Conservation (phyloP, 2,888 invertebrate genomes). For the Hydrotaea diabolus region DNA sequence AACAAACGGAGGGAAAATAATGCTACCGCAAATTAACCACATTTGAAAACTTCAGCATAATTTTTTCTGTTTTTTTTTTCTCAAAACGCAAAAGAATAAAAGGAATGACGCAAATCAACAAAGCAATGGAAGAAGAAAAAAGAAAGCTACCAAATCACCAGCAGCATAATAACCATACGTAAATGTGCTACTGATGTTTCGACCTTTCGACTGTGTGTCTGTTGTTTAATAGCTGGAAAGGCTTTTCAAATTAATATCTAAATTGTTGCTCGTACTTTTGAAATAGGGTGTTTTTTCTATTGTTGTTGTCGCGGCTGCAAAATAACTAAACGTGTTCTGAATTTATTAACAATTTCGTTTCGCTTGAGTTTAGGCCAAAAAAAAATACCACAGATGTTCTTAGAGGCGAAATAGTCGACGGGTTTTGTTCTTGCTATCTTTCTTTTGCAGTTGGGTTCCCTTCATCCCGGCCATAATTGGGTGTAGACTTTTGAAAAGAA, state of each 20-base stretch:
- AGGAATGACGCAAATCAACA: conserved; percentile 14
- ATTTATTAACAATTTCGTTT: conserved; percentile 41
- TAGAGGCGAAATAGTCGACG: conserved; percentile 36
- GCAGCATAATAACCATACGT: conserved; percentile 34
- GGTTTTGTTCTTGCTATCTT: neutral
- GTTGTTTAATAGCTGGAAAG: conserved; percentile 15
- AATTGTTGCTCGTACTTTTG: conserved; percentile 14
- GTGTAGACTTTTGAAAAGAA: conserved; percentile 52
- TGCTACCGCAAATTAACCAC: conserved; percentile 33
- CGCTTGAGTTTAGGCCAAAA: conserved; percentile 14
- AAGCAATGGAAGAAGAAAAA: neutral
- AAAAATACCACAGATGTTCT: conserved; percentile 60
- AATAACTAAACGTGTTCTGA: conserved; percentile 56
- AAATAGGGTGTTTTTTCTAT: neutral
- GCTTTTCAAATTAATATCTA: conserved; percentile 4
- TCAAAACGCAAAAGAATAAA: conserved; percentile 21
- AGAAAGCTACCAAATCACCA: conserved; percentile 54
- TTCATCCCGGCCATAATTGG: conserved; percentile 48
- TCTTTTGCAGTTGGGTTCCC: neutral
- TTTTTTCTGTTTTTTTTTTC: neutral
- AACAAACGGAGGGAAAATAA: neutral
- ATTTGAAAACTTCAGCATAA: conserved; percentile 21
- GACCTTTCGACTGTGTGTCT: neutral
- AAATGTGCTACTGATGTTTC: conserved; percentile 11
- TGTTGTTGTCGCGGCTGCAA: neutral